Evolutionary conservation across 2,797 vertebrate genomes (phyloP).

Genomic region (Pogonophryne albipinna): DNA sequence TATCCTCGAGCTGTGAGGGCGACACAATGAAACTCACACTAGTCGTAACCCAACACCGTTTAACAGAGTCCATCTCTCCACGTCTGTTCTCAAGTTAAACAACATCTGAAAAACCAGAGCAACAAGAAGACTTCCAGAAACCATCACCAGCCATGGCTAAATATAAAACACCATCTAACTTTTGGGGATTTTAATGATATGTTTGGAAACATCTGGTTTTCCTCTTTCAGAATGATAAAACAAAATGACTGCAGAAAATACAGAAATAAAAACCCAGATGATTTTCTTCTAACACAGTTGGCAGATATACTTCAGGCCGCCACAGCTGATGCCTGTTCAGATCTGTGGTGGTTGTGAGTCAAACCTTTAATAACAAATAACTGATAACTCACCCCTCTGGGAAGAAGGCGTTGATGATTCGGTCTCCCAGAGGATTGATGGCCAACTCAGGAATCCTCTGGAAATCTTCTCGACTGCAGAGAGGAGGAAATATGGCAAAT

Average conservation of each 20-base stretch:
- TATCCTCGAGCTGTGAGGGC: background rate
- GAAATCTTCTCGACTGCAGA: constrained; percentile 95
- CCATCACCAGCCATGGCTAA: constrained; percentile 48
- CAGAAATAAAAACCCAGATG: background rate
- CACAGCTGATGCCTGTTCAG: constrained; percentile 29
- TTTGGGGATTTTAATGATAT: constrained; percentile 71
- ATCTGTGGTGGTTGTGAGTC: constrained; percentile 47
- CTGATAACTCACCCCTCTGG: constrained; percentile 91
- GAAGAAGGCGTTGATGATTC: constrained; percentile 99
- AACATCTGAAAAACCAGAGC: constrained; percentile 52
- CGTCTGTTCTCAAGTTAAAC: constrained; percentile 20
- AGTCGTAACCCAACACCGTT: constrained; percentile 37
- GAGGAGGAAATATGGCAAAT: constrained; percentile 36
- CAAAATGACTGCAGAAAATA: constrained; percentile 38
- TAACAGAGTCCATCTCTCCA: background rate
- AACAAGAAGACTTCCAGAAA: constrained; percentile 34
- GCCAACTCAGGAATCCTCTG: constrained; percentile 98
- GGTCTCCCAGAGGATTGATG: constrained; percentile 97
- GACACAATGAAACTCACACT: constrained; percentile 37
- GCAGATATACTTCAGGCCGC: constrained; percentile 24
- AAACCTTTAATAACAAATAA: constrained; percentile 35
- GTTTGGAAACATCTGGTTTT: constrained; percentile 54
- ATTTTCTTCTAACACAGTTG: constrained; percentile 16
- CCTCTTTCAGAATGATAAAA: constrained; percentile 39
- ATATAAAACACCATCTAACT: constrained; percentile 47